A percentile compares a stretch with the other conserved stretches of the same genome.
These are phyloP conservation scores for Echinometra lucunter DNA, from an alignment of 53 echinoderm and acorn worm species.

Conservation along the genomic window DNA sequence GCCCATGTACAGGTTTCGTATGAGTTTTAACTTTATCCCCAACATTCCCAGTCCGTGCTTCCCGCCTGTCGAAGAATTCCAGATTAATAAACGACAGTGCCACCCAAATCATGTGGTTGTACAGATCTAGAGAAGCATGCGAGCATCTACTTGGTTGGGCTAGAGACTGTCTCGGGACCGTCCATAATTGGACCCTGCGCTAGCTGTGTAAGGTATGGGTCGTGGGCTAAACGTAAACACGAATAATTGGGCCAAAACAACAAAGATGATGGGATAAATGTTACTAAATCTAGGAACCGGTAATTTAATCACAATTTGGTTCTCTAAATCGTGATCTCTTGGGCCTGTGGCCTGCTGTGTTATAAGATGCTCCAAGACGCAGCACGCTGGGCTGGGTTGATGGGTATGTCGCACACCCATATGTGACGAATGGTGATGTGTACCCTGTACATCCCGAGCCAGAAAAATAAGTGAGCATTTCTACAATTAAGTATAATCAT, in stretches of 20 bases:
- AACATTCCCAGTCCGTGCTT: neutral
- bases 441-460: neutral
- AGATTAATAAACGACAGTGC: neutral
- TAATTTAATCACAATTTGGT: constrained; percentile 35
- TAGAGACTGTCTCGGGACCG: too few relatives aligned
- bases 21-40: neutral
- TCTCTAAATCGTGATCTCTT: constrained; percentile 40
- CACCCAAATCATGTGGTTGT: neutral
- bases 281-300: constrained; percentile 52
- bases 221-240: neutral
- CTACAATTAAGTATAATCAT: neutral
- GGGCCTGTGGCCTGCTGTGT: neutral
- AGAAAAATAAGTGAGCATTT: neutral
- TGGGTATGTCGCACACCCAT: constrained; percentile 30
- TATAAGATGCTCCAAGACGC: neutral
- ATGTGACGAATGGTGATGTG: neutral
- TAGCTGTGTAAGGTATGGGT: neutral
- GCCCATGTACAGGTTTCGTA: neutral
- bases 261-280: constrained; percentile 54
- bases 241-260: constrained; percentile 65
- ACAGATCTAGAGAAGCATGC: neutral
- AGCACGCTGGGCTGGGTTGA: constrained; percentile 30
- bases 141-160: neutral
- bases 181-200: too few relatives aligned
- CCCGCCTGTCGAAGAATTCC: neutral